phyloP scores from a whole-genome alignment of 2,113 vertebrate genomes.

The Lathamus discolor region DNA sequence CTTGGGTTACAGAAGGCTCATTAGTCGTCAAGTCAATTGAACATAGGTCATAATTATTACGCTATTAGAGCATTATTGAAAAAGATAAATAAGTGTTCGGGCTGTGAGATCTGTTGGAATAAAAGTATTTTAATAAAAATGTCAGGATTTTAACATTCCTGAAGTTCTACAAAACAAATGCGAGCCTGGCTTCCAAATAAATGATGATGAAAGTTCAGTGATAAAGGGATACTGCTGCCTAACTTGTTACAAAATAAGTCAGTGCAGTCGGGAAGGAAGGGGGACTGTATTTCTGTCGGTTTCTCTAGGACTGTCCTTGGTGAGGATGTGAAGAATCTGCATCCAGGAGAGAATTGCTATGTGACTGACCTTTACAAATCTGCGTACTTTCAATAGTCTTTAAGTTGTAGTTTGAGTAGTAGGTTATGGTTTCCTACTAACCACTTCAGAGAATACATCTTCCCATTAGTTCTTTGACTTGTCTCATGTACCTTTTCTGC shows the following conservation, averaged over 20 bases:
- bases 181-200: background rate
- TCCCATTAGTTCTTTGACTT: background rate
- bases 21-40: conserved; percentile 52
- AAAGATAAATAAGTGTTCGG: conserved; percentile 51
- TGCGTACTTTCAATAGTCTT: accelerated
- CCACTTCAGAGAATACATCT: background rate
- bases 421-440: background rate
- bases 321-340: background rate
- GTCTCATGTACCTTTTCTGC: background rate
- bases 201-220: background rate
- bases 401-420: background rate
- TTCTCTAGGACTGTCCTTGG: background rate
- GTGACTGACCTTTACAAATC: background rate
- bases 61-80: conserved; percentile 12
- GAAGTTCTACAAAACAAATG: conserved; percentile 24
- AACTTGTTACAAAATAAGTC: background rate
- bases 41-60: conserved; percentile 59
- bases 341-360: background rate
- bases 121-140: conserved; percentile 53
- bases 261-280: background rate
- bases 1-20: conserved; percentile 51
- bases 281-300: background rate
- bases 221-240: background rate
- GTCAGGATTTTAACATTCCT: conserved; percentile 26
- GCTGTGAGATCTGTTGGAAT: conserved; percentile 4